Evolutionary conservation across 2,797 vertebrate species (phyloP).

Genomic region (Anisognathus igniventris): DNA sequence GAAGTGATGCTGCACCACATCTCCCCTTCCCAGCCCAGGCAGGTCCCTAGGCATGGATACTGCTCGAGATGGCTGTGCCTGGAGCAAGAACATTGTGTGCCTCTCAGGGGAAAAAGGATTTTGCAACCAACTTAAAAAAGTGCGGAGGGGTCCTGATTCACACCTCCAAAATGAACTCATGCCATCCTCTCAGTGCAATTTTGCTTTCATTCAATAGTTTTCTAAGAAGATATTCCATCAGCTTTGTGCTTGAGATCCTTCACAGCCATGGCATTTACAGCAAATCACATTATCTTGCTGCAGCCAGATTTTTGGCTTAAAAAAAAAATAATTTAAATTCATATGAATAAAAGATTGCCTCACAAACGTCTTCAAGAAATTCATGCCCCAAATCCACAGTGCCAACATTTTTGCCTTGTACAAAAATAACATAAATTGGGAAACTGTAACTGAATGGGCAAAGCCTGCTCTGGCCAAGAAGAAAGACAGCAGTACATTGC

Average conservation of each 20-base stretch:
- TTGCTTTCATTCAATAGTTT: not conserved
- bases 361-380: conserved; percentile 23
- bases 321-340: not conserved
- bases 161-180: not conserved
- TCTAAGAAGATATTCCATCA: not conserved
- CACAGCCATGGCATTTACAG: conserved; percentile 6
- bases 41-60: not conserved
- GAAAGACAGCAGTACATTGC: not conserved
- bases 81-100: not conserved
- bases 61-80: not conserved
- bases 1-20: not conserved
- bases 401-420: not conserved
- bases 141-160: not conserved
- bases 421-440: not conserved
- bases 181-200: not conserved
- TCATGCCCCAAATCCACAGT: not conserved
- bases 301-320: conserved; percentile 35
- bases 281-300: conserved; percentile 22
- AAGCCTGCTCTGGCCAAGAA: not conserved
- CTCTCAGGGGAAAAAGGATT: accelerated
- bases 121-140: not conserved
- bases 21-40: not conserved
- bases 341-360: conserved; percentile 43
- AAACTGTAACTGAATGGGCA: not conserved
- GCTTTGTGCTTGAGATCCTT: conserved; percentile 17